Evolutionary conservation across 2,113 vertebrate species (phyloP), one percentile per base, ranked within the genome.

Genomic region (Oncorhynchus nerka): DNA sequence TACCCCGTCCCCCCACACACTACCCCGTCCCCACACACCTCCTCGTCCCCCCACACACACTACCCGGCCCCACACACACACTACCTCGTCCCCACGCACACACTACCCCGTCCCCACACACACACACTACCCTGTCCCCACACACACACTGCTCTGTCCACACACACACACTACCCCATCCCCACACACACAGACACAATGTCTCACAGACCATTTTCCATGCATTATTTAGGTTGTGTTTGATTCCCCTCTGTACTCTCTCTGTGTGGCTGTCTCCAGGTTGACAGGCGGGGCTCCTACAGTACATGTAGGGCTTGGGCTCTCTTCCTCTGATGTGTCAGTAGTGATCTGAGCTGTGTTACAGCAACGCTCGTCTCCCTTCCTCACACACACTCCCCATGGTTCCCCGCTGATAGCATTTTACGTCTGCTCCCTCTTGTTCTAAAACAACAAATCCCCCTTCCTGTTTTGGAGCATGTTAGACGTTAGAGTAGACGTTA

Each of bases 291-390:
- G 12, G 12, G 16, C 51, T 15, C 15, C 15, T 55, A 19, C 51
- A 55, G 12, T 55, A 19, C 1, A 9, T 45, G 8, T 45, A 45
- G 39, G 39, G 39, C 39, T 45, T 45, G 22, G 75, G 68, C 66
- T 78, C 71, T 74, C 79, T 74, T 78, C 79, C 80, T 91, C 79
- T 83, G 84, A 88, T 77, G 85, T 88, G 86, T 89, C 81, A 80
- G 80, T 69, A 81, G 75, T 89, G 84, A 77, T 86, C 80, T 81
- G 84, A 75, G 82, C 88, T 83, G 78, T 88, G 86, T 82, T 79
- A 79, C 83, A 79, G 51, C 51, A 55, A 83, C 75, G 81, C 85
- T 89, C 88, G 84, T 88, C 86, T 88, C 79, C 77, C 79, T 51
- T 82, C 74, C 5, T 30, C 7, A 26, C 65, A 26, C 12, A 30